Percentiles rank a stretch among this genome's conserved stretches.
These are phyloP conservation scores for Ylistrum balloti DNA, from an alignment of 1,140 invertebrate species.

Conservation along the genomic window DNA sequence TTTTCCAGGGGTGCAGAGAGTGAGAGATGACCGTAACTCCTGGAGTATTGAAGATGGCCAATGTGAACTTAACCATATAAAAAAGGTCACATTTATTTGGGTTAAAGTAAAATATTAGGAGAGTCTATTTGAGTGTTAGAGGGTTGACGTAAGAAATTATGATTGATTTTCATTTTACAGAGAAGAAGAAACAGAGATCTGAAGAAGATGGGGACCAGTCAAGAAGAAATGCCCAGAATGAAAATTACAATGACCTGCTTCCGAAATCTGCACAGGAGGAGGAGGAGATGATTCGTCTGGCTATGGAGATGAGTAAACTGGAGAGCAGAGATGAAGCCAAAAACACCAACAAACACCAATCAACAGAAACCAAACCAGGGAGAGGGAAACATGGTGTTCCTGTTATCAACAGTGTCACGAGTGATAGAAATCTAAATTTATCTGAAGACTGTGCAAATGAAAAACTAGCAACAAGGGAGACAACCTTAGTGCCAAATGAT, in stretches of 20 bases:
- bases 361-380: neutral
- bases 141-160: no score
- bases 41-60: no score
- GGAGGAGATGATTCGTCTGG: conserved; percentile 49
- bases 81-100: no score
- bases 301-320: conserved; percentile 48
- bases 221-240: neutral
- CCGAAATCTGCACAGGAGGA: conserved; percentile 42
- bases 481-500: neutral
- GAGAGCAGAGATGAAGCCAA: neutral
- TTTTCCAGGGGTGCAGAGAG: no score
- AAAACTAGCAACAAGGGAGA: neutral
- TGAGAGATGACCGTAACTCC: no score
- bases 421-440: neutral
- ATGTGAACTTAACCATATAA: no score
- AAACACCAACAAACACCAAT: neutral
- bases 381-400: neutral
- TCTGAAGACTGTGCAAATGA: neutral
- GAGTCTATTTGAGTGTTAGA: no score
- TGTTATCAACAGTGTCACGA: neutral
- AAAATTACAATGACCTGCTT: conserved; percentile 6
- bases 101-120: no score
- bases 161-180: neutral
- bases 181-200: conserved; percentile 24
- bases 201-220: neutral